These are phyloP conservation scores for Andinoacara biseriatus DNA, from an alignment of 2,113 vertebrate genomes.

Conservation along the genomic window DNA sequence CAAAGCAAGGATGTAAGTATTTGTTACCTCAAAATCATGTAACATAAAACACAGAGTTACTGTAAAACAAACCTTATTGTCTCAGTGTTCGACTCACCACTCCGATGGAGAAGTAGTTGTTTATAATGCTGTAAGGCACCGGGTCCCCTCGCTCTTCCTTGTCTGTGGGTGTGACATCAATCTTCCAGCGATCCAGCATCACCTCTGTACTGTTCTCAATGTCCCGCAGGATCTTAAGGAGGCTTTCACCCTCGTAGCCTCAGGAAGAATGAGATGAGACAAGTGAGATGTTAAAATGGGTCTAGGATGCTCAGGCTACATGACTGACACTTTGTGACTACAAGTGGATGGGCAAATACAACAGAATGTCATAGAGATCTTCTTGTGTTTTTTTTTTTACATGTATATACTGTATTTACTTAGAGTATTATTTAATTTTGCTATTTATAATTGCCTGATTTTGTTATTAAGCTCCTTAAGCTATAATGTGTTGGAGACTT, in stretches of 20 bases:
- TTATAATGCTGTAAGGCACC: slow-evolving; percentile 95
- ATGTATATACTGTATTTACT: fast-evolving
- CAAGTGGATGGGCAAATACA: neutral
- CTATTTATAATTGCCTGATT: fast-evolving
- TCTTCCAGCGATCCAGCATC: slow-evolving; percentile 94
- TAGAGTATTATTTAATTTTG: neutral
- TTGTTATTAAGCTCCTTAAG: neutral
- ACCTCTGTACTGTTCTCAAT: slow-evolving; percentile 94
- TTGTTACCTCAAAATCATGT: neutral
- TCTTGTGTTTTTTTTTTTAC: neutral
- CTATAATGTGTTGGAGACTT: neutral
- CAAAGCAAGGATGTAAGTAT: neutral
- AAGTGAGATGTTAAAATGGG: neutral
- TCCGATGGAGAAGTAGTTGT: slow-evolving; percentile 95
- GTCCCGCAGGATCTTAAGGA: slow-evolving; percentile 93
- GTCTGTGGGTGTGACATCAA: slow-evolving; percentile 89
- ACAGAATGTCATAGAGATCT: neutral
- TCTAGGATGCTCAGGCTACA: neutral
- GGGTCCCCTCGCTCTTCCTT: slow-evolving; percentile 93
- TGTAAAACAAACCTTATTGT: neutral
- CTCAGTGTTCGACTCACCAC: slow-evolving; percentile 58
- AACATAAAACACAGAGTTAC: neutral
- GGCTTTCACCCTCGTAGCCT: slow-evolving; percentile 97
- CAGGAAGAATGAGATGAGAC: neutral
- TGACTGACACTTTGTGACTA: neutral